Conservation (phyloP, 2,113 vertebrate genomes). For the Labeo catla region DNA sequence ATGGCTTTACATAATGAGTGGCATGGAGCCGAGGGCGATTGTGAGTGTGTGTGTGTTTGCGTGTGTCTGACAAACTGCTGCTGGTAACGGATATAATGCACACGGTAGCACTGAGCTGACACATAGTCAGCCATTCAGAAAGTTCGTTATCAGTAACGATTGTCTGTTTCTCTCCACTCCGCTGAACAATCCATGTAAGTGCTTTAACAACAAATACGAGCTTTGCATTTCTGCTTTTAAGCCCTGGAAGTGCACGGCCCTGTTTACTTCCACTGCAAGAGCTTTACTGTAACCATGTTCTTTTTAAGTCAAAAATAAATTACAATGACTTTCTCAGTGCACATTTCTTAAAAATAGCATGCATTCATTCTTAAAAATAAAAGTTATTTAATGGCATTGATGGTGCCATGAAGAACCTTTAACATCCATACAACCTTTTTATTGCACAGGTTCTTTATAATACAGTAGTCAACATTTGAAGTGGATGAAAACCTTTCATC, state of each 20-base stretch:
- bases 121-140: slow-evolving; percentile 75
- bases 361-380: background rate
- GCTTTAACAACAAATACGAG: slow-evolving; percentile 19
- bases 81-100: slow-evolving; percentile 64
- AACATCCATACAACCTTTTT: background rate
- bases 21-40: slow-evolving; percentile 26
- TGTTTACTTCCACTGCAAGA: background rate
- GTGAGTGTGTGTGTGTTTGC: slow-evolving; percentile 60
- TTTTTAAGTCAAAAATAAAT: background rate
- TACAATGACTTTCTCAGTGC: background rate
- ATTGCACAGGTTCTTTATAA: background rate
- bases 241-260: background rate
- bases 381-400: background rate
- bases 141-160: slow-evolving; percentile 77
- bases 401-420: background rate
- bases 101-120: slow-evolving; percentile 71
- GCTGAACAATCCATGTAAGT: slow-evolving; percentile 39
- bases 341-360: background rate
- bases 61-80: slow-evolving; percentile 68
- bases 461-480: background rate
- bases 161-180: slow-evolving; percentile 57
- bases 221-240: slow-evolving; percentile 3
- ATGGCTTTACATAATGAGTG: slow-evolving; percentile 72
- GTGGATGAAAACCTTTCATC: too few species aligned
- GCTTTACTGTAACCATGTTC: background rate